Conservation (phyloP, 2,113 vertebrate genomes). For the Spilogale gracilis region DNA sequence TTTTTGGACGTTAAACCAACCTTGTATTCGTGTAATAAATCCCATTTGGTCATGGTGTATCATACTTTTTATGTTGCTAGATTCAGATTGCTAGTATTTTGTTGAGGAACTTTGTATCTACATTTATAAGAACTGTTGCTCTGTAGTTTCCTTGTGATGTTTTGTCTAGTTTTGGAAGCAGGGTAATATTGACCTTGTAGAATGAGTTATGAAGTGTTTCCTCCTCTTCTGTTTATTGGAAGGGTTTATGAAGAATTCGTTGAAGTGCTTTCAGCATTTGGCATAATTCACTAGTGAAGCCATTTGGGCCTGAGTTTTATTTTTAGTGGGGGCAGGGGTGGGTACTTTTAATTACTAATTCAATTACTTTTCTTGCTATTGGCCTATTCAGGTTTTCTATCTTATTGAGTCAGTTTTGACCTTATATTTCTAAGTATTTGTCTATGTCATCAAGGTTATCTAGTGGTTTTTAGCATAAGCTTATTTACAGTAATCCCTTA, state of each 20-base stretch:
- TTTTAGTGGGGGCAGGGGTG: rapidly evolving
- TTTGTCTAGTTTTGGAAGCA: slow-evolving; percentile 39
- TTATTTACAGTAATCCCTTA: slow-evolving; percentile 2
- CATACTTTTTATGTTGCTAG: slow-evolving; percentile 48
- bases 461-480: not conserved
- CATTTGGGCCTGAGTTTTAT: not conserved
- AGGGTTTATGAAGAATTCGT: slow-evolving; percentile 15
- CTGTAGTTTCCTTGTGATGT: slow-evolving; percentile 51
- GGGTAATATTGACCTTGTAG: slow-evolving; percentile 1
- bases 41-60: not conserved
- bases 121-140: slow-evolving; percentile 43
- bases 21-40: slow-evolving; percentile 17
- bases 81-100: slow-evolving; percentile 54
- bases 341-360: slow-evolving; percentile 46
- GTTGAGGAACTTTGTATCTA: slow-evolving; percentile 27
- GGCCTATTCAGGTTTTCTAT: slow-evolving; percentile 21
- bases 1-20: slow-evolving; percentile 16
- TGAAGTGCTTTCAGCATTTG: slow-evolving; percentile 32
- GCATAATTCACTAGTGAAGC: not conserved
- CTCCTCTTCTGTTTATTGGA: slow-evolving; percentile 1
- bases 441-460: slow-evolving; percentile 22
- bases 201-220: not conserved
- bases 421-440: slow-evolving; percentile 26
- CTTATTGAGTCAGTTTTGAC: slow-evolving; percentile 17
- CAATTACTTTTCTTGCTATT: slow-evolving; percentile 9